Evolutionary conservation across 2,888 invertebrate genomes (phyloP), one percentile per base, ranked within the genome.

Genomic region (Caenorhabditis uteleia): DNA sequence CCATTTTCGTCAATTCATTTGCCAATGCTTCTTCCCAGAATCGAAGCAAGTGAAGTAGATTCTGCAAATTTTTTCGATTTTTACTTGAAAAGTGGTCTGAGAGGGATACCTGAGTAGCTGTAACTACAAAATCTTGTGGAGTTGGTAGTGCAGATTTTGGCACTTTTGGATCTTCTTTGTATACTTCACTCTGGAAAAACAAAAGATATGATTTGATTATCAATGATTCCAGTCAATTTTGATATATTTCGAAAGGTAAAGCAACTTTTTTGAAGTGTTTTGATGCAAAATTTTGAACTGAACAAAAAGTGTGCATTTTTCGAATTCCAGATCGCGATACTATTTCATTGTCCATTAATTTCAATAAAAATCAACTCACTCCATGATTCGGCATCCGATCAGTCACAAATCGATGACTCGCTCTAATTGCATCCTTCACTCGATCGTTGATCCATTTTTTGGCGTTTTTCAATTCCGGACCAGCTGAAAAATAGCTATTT

Each of bases 21-120:
- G 56, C 55, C 8, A 60, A 39, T 2, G 59, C 55, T 29, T 66
- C 66, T 53, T 66, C 66, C 66, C 66, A 66, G 45, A 66, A 56
- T 12, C 66, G 46, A 18, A 66, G 48, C 1, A 66, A 46, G 31
- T 66, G 59, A 1, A 66, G 46, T 12, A 66, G 42, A 23, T 60
- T 66, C 46, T 60, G 53, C 29, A 45, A 18, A n/a, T n/a, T n/a
- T n/a, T n/a, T n/a, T 18, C 12, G 6, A 20, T n/a, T 25, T 48
- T 10, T 26, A 12, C 16, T 6, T 16, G 20, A 18, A 8, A 20
- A 39, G 7, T 39, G 16, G 39, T n/a, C 7, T 20, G 25, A 25
- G n/a, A n/a, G 16, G 27, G n/a, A 31, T 26, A 57, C 57, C 49
- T 64, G 64, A 4, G 66, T 66, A 0, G 59, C 66, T 8, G 66